Conservation (phyloP, 2,113 vertebrate species). For the Limanda limanda region DNA sequence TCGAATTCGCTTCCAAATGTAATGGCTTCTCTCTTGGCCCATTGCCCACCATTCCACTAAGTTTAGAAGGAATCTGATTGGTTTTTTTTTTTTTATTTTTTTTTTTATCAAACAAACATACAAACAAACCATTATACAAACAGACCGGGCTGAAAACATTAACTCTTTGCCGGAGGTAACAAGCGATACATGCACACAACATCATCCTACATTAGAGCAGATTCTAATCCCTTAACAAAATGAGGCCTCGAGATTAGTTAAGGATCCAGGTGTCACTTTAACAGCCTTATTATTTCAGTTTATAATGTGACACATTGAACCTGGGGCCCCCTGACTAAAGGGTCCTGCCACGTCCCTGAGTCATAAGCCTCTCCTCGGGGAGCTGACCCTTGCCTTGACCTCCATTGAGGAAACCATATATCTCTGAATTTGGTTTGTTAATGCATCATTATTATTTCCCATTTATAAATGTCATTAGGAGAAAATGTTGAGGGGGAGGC, state of each 20-base stretch:
- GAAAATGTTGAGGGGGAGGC: background rate
- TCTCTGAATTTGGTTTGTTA: constrained; percentile 8
- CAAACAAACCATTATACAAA: background rate
- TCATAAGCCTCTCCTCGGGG: background rate
- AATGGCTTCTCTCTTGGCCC: too few species aligned
- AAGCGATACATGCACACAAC: background rate
- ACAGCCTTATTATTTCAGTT: background rate
- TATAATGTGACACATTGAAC: background rate
- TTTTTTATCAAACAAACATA: too few species aligned
- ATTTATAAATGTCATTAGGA: background rate
- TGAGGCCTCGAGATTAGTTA: background rate
- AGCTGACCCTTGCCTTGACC: constrained; percentile 5
- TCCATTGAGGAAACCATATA: background rate
- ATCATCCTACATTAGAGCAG: background rate
- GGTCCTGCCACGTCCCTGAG: background rate
- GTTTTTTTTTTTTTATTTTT: too few species aligned
- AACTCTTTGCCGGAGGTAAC: background rate
- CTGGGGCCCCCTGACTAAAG: background rate
- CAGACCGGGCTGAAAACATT: background rate
- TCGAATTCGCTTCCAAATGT: too few species aligned
- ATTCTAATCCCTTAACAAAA: background rate
- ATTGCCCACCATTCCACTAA: too few species aligned
- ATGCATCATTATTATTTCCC: constrained; percentile 5
- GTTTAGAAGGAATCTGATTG: too few species aligned
- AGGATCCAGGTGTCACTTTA: background rate